Conservation (phyloP, 2,797 vertebrate genomes). For the Halcyon smyrnensis region DNA sequence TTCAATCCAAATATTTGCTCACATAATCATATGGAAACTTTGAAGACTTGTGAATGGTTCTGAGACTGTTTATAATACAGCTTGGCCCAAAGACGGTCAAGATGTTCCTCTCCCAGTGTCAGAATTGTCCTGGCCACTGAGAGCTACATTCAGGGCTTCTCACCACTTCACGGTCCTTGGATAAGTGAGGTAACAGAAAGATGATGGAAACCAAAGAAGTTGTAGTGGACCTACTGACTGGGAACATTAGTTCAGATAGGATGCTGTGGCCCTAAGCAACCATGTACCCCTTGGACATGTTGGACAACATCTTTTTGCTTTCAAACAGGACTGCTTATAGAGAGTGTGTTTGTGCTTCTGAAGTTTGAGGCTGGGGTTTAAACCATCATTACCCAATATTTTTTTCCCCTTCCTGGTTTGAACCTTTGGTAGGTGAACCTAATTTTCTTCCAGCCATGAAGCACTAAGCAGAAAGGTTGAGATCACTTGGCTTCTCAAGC, state of each 20-base stretch:
- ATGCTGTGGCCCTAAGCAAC: not conserved
- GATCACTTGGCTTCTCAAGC: not conserved
- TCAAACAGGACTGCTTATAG: not conserved
- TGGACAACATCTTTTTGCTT: not conserved
- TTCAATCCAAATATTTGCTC: constrained; percentile 55
- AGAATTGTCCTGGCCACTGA: not conserved
- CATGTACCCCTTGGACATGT: fast-evolving
- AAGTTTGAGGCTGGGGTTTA: not conserved
- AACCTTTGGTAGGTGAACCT: not conserved
- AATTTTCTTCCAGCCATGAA: not conserved
- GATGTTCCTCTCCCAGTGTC: not conserved
- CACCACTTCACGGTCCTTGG: fast-evolving
- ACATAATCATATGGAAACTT: not conserved
- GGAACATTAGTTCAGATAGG: not conserved
- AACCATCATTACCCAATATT: not conserved
- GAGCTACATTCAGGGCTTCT: not conserved
- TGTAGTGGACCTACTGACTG: not conserved
- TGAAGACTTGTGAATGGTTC: not conserved
- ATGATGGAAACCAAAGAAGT: not conserved
- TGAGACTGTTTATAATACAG: not conserved
- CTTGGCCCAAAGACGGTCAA: not conserved
- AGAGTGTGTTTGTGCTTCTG: not conserved
- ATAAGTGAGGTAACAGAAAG: not conserved
- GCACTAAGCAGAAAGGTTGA: fast-evolving
- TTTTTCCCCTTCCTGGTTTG: not conserved